These are phyloP conservation scores for Caenorhabditis sp. DNA, from an alignment of 2,888 invertebrate species.

Conservation along the genomic window DNA sequence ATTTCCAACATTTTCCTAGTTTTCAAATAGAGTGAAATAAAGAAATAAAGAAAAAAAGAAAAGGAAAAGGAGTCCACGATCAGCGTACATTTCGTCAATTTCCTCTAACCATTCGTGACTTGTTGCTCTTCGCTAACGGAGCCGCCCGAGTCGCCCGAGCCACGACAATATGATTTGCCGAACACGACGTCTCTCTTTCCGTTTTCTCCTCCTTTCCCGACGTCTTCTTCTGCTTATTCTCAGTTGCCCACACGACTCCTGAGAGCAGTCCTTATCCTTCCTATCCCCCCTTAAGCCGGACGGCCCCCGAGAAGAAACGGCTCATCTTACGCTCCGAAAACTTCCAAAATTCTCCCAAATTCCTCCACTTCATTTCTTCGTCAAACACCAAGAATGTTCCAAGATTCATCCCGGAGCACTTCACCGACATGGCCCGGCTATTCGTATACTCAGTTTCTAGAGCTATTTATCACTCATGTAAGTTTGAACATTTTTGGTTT, in stretches of 20 bases:
- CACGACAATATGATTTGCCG: conserved; percentile 48
- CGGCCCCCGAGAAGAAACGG: neutral
- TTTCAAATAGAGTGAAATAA: too few relatives aligned
- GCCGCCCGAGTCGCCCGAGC: neutral
- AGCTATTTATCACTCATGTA: conserved; percentile 59
- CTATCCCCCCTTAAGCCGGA: too few relatives aligned
- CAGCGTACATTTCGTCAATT: conserved; percentile 11
- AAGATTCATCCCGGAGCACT: conserved; percentile 37
- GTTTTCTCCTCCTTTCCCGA: neutral
- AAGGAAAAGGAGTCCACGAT: neutral
- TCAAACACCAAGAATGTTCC: conserved; percentile 19
- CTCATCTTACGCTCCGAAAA: conserved; percentile 56
- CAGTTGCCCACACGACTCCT: neutral
- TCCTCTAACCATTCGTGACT: conserved; percentile 33
- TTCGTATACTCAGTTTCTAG: conserved; percentile 61
- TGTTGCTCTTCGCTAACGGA: neutral
- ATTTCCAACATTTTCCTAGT: too few relatives aligned
- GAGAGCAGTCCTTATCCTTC: too few relatives aligned
- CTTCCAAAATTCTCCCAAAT: too few relatives aligned
- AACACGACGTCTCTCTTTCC: conserved; percentile 10
- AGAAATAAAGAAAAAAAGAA: neutral
- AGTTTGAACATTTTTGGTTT: conserved; percentile 20
- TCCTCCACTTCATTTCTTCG: neutral
- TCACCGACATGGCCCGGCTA: conserved; percentile 63
- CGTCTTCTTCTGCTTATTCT: too few relatives aligned